Evolutionary conservation across 2,797 vertebrate species (phyloP).

Genomic region (Eidolon dupreanum): DNA sequence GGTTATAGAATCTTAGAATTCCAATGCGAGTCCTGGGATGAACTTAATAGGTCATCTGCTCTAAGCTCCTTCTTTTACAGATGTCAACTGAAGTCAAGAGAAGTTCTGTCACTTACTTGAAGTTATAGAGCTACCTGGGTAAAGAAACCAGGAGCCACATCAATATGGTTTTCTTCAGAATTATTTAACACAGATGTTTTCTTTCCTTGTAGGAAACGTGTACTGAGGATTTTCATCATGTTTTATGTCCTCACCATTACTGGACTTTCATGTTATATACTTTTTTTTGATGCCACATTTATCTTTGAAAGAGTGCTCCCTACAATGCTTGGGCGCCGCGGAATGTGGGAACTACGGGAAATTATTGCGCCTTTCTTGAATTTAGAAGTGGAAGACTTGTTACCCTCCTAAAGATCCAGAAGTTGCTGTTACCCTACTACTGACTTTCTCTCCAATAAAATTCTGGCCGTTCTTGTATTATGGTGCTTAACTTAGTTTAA

Average conservation of each 20-base stretch:
- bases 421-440: not conserved
- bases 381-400: conserved; percentile 60
- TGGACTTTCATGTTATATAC: conserved; percentile 52
- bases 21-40: not conserved
- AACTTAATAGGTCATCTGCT: not conserved
- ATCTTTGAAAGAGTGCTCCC: conserved; percentile 56
- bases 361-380: conserved; percentile 20
- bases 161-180: not conserved
- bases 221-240: conserved; percentile 23
- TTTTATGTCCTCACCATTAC: conserved; percentile 37
- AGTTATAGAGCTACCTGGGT: not conserved
- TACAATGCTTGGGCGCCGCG: not conserved
- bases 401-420: conserved; percentile 38
- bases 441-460: conserved; percentile 45
- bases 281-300: conserved; percentile 48
- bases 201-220: conserved; percentile 49
- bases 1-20: not conserved
- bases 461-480: conserved; percentile 12
- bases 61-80: not conserved
- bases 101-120: not conserved
- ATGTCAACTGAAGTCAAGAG: not conserved
- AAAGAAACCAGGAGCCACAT: not conserved
- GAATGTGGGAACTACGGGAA: conserved; percentile 41
- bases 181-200: not conserved
- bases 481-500: not conserved